Conservation (phyloP, 2,797 vertebrate species). For the Pseudocheirus occidentalis region DNA sequence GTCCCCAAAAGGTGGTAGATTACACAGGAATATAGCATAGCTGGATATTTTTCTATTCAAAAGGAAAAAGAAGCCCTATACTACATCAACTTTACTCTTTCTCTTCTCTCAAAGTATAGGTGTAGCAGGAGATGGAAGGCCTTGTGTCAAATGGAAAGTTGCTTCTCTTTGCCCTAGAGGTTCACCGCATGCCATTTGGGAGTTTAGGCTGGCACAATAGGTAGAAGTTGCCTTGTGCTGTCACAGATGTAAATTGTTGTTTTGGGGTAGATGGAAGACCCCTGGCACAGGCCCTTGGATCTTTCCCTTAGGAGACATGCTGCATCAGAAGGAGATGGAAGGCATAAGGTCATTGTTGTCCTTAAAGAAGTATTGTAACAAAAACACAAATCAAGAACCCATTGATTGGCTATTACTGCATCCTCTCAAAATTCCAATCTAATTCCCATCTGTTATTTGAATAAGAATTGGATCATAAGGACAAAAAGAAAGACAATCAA, state of each 20-base stretch:
- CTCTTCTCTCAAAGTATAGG: background rate
- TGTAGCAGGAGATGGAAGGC: background rate
- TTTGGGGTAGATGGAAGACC: background rate
- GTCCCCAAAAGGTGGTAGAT: background rate
- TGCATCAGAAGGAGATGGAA: background rate
- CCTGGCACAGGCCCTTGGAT: background rate
- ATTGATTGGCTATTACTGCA: background rate
- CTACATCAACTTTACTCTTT: background rate
- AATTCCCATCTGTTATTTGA: background rate
- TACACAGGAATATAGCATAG: background rate
- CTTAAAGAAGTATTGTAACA: background rate
- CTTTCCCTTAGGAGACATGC: background rate
- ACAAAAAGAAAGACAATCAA: background rate
- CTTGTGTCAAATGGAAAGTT: background rate
- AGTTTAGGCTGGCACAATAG: background rate
- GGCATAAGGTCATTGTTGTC: background rate
- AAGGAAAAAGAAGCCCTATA: background rate
- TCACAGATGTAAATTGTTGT: background rate
- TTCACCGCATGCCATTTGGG: background rate
- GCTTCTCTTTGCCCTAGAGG: background rate
- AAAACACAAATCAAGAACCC: background rate
- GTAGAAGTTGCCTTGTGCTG: background rate
- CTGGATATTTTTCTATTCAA: background rate
- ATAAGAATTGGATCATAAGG: background rate
- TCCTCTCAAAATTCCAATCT: background rate